Percentiles rank a stretch among this genome's conserved stretches.
phyloP scores from a whole-genome alignment of 2,888 invertebrate species.

The Hirtodrosophila duncani region DNA sequence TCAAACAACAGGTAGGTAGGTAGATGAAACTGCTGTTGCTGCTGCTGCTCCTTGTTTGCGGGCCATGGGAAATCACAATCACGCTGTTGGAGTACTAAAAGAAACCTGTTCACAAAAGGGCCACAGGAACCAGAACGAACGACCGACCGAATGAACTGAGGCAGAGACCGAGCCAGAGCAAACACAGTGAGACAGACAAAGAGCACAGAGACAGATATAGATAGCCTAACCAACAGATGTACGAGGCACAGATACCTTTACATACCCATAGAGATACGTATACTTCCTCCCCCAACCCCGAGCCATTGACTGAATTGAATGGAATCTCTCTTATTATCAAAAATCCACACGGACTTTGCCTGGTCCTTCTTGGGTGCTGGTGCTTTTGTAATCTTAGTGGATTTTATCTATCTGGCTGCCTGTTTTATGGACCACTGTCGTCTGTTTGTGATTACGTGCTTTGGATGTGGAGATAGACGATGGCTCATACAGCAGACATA shows the following conservation, averaged over 20 bases:
- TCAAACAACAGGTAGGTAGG: conserved; percentile 41
- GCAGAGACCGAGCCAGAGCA: too few relatives aligned
- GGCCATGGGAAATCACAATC: conserved; percentile 70
- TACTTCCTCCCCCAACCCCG: conserved; percentile 36
- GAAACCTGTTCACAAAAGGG: conserved; percentile 66
- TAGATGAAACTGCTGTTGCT: background rate
- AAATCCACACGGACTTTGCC: background rate
- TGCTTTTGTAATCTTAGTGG: conserved; percentile 39
- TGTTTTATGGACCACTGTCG: too few relatives aligned
- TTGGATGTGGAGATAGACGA: too few relatives aligned
- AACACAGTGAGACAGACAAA: too few relatives aligned
- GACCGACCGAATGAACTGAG: background rate
- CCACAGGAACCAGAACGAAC: conserved; percentile 20
- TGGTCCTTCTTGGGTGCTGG: conserved; percentile 30
- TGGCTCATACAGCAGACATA: too few relatives aligned
- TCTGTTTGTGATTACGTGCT: too few relatives aligned
- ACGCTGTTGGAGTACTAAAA: conserved; percentile 38
- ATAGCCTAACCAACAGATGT: conserved; percentile 69
- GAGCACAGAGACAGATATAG: too few relatives aligned
- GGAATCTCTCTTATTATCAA: conserved; percentile 60
- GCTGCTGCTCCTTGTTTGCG: conserved; percentile 48
- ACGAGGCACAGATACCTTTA: conserved; percentile 30
- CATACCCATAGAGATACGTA: conserved; percentile 14
- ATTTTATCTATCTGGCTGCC: too few relatives aligned
- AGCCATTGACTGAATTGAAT: conserved; percentile 46